Percentiles rank a stretch among this genome's conserved stretches.
These are phyloP conservation scores for Aphaenogaster floridana DNA, from an alignment of 1,140 invertebrate species.

Conservation along the genomic window DNA sequence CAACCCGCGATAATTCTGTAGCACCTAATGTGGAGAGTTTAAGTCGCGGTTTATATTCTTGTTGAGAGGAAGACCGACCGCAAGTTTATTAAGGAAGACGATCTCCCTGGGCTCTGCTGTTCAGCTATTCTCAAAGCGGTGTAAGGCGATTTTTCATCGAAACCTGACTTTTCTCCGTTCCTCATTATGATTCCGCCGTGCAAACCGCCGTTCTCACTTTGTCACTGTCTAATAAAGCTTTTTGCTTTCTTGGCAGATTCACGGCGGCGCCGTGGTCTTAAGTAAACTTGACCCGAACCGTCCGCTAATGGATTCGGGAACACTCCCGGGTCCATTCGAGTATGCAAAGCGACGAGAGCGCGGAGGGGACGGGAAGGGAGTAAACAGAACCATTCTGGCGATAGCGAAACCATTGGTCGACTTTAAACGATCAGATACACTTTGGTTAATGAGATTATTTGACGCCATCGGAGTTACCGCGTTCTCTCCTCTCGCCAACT, in stretches of 20 bases:
- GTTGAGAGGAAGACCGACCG: not conserved
- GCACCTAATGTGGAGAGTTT: not conserved
- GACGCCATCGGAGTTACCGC: conserved; percentile 20
- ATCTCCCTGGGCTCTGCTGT: not conserved
- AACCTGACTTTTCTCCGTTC: conserved; percentile 31
- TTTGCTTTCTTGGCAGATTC: conserved; percentile 75
- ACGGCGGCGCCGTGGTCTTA: conserved; percentile 62
- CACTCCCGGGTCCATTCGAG: conserved; percentile 69
- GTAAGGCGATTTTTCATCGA: conserved; percentile 47
- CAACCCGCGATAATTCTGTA: not conserved
- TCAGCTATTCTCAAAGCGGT: conserved; percentile 25
- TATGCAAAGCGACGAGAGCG: conserved; percentile 73
- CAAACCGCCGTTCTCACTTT: conserved; percentile 55
- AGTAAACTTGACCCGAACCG: conserved; percentile 75
- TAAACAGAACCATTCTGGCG: conserved; percentile 72
- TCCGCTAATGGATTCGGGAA: conserved; percentile 78
- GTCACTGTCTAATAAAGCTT: conserved; percentile 69
- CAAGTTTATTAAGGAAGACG: conserved; percentile 1
- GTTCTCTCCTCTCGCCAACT: not conserved
- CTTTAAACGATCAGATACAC: conserved; percentile 80
- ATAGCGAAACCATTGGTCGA: conserved; percentile 66
- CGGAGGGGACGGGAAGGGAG: conserved; percentile 40
- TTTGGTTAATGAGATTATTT: conserved; percentile 79
- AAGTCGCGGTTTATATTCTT: conserved; percentile 14
- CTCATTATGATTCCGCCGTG: conserved; percentile 58